Percentiles rank a stretch among this genome's conserved stretches.
Evolutionary conservation across 2,113 vertebrate species (phyloP).

Genomic region (Laticauda colubrina): DNA sequence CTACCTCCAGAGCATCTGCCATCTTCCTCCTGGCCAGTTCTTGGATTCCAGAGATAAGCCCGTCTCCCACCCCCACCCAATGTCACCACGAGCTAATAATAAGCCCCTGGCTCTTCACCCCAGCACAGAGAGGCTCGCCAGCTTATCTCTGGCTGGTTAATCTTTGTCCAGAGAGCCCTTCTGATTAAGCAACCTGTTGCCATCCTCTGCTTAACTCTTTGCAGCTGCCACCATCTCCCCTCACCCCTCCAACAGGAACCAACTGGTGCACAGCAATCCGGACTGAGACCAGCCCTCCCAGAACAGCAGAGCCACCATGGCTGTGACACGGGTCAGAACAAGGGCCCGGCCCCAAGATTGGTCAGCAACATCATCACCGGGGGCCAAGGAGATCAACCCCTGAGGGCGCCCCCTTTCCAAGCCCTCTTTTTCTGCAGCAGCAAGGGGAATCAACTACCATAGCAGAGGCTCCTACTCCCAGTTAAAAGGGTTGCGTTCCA

Average conservation of each 20-base stretch:
- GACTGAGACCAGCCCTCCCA: neutral
- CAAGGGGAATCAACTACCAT: neutral
- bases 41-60: constrained; percentile 23
- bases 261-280: constrained; percentile 6
- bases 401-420: neutral
- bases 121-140: constrained; percentile 31
- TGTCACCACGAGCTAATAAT: constrained; percentile 60
- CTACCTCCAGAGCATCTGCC: neutral
- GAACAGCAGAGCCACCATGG: neutral
- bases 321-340: neutral
- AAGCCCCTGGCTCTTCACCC: constrained; percentile 52
- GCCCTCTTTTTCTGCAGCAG: too few relatives aligned
- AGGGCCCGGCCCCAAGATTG: fast-evolving
- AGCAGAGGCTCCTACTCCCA: neutral
- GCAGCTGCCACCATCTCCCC: neutral
- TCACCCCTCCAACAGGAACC: neutral
- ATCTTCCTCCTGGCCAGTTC: constrained; percentile 8
- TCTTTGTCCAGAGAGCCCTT: constrained; percentile 58
- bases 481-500: neutral
- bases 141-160: constrained; percentile 64
- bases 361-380: neutral
- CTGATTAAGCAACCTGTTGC: constrained; percentile 47
- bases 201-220: neutral
- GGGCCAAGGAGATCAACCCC: neutral
- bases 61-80: neutral